Evolutionary conservation across 2,888 invertebrate species (phyloP).

Genomic region (Pseudoips prasinana): DNA sequence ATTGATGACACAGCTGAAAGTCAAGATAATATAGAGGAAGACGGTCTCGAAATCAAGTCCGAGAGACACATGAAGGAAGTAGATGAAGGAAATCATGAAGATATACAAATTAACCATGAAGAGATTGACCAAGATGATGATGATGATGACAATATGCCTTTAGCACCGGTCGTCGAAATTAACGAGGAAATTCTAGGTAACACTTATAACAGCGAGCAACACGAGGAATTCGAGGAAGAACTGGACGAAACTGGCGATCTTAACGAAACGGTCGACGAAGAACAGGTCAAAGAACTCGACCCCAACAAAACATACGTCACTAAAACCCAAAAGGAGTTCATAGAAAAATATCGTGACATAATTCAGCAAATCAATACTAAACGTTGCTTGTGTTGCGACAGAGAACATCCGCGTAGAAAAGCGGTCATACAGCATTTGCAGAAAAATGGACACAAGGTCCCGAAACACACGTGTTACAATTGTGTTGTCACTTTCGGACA

Average conservation of each 20-base stretch:
- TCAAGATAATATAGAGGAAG: constrained; percentile 44
- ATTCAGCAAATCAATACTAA: constrained; percentile 77
- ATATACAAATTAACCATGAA: constrained; percentile 49
- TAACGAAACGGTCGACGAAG: constrained; percentile 53
- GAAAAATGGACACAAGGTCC: constrained; percentile 80
- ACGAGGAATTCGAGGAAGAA: constrained; percentile 60
- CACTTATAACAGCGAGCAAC: constrained; percentile 58
- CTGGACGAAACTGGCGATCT: constrained; percentile 44
- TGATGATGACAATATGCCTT: constrained; percentile 56
- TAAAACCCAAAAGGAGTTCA: constrained; percentile 71
- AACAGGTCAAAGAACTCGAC: constrained; percentile 51
- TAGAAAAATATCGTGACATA: constrained; percentile 66
- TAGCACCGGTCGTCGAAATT: constrained; percentile 69
- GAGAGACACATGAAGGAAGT: constrained; percentile 38
- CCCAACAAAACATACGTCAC: constrained; percentile 69
- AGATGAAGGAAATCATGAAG: constrained; percentile 38
- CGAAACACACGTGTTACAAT: constrained; percentile 84
- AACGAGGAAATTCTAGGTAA: constrained; percentile 71
- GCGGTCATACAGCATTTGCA: constrained; percentile 79
- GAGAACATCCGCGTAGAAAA: constrained; percentile 73
- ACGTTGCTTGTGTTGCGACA: constrained; percentile 72
- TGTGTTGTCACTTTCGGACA: constrained; percentile 82
- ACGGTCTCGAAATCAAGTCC: constrained; percentile 40
- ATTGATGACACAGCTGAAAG: constrained; percentile 45
- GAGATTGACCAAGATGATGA: constrained; percentile 60